phyloP scores from a whole-genome alignment of 2,113 vertebrate genomes.

The Elephantulus edwardii region DNA sequence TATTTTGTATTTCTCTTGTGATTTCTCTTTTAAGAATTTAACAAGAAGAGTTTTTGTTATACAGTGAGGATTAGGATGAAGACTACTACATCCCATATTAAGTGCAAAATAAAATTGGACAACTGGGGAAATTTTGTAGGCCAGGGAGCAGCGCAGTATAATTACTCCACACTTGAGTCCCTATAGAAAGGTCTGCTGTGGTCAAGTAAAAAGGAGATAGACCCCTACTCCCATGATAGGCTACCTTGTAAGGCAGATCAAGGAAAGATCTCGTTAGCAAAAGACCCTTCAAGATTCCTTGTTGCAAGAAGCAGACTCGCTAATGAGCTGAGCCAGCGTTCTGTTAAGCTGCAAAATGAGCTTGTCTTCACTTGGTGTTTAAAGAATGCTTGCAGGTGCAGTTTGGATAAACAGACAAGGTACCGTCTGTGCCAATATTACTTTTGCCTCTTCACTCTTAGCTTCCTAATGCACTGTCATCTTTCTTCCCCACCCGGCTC shows the following conservation, averaged over 20 bases:
- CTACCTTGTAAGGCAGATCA: not conserved
- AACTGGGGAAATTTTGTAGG: not conserved
- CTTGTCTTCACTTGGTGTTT: not conserved
- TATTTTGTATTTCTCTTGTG: constrained; percentile 3
- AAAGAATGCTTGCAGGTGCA: not conserved
- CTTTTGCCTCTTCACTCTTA: not conserved
- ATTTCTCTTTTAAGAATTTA: too few relatives aligned
- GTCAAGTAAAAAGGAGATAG: not conserved
- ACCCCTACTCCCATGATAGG: not conserved
- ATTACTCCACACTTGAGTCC: too few relatives aligned
- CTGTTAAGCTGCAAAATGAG: not conserved
- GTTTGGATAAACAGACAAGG: not conserved
- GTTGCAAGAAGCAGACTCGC: not conserved
- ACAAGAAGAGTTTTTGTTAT: too few relatives aligned
- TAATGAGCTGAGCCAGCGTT: not conserved
- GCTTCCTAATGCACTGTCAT: not conserved
- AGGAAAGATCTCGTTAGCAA: not conserved
- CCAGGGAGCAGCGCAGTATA: not conserved
- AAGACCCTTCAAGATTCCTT: not conserved
- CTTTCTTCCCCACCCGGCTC: too few relatives aligned
- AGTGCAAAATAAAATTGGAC: not conserved
- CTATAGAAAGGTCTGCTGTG: not conserved
- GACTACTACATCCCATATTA: not conserved
- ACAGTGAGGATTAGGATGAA: too few relatives aligned
- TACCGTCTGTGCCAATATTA: not conserved